Base-by-base conservation (phyloP, 2,888 invertebrate genomes). In the Drosophila mimica region DNA sequence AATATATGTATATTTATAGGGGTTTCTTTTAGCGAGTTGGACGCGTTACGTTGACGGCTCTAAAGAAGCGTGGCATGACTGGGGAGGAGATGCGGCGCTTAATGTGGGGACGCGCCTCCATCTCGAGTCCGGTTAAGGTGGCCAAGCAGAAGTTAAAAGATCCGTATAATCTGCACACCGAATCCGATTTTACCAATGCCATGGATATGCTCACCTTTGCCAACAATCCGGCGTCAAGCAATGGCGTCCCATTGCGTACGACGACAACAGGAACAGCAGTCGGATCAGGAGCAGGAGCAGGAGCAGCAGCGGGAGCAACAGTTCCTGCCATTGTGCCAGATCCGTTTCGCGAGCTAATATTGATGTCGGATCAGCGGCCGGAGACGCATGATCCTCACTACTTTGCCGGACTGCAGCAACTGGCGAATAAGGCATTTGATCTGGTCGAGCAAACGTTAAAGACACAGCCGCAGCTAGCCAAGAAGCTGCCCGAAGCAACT, bases 51-150 rank as follows among this genome's bases (percentile, higher is more conserved):
- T 95, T 98, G 91, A 95, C 95, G 51, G 97, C 97, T 73, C 93
- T 98, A 67, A 95, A 97, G 78, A 96, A 97, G 88, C 95, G 97
- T 61, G 96, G 96, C 38, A 96, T 98, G 94, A 97, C 96, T 7
- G 98, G 98, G 0, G 98, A 98, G 92, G 96, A 97, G 92, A 94
- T 98, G 93, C 94, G 97, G 7, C 94, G 96, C 53, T 94, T 98
- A 48, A 98, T 98, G 97, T 98, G 98, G 98, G 98, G 97, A 17
- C 94, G 97, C 34, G 97, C 97, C 38, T 97, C 97, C 0, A 97
- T 98, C 80, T 97, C 97, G 11, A 97, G 97, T 5, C 98, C 98
- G 0, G 95, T 97, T 17, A 96, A 97, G 93, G 94, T 94, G 4
- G 94, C 95, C 28, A 94, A 94, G 86, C 95, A 95, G 94, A 93